phyloP scores from a whole-genome alignment of 2,888 invertebrate genomes.

The Drosophila ochracea region DNA sequence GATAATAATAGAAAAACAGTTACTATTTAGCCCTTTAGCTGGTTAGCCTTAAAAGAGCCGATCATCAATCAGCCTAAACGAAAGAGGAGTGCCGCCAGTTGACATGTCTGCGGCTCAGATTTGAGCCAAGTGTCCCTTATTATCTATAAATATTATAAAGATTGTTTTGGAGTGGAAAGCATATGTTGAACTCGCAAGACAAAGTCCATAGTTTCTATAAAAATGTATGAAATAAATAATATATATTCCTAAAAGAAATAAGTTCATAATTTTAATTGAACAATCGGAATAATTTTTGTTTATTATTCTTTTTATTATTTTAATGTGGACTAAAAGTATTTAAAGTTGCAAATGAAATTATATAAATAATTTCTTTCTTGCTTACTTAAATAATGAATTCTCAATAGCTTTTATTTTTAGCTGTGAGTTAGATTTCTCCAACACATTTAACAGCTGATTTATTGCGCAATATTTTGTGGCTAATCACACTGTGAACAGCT shows the following conservation, averaged over 20 bases:
- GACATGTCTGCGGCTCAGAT: constrained; percentile 6
- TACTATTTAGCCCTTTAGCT: neutral
- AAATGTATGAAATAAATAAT: neutral
- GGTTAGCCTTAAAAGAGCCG: neutral
- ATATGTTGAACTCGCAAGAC: neutral
- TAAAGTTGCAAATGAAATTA: neutral
- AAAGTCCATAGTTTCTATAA: neutral
- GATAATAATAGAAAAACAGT: constrained; percentile 12
- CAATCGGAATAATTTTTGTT: neutral
- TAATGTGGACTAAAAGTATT: neutral
- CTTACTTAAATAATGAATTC: rapidly evolving
- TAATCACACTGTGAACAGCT: constrained; percentile 3
- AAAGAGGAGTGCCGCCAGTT: neutral
- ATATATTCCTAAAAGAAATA: neutral
- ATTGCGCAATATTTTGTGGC: constrained; percentile 15
- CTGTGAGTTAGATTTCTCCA: neutral
- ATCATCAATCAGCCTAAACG: constrained; percentile 47
- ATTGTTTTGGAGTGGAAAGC: neutral
- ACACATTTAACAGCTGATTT: constrained; percentile 18
- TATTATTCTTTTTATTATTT: neutral
- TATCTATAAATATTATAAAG: neutral
- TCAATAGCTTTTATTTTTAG: neutral
- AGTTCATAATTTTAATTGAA: neutral
- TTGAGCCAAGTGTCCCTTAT: neutral
- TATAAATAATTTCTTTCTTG: neutral